Evolutionary conservation across 1,140 invertebrate species (phyloP).

Genomic region (Cepaea nemoralis): DNA sequence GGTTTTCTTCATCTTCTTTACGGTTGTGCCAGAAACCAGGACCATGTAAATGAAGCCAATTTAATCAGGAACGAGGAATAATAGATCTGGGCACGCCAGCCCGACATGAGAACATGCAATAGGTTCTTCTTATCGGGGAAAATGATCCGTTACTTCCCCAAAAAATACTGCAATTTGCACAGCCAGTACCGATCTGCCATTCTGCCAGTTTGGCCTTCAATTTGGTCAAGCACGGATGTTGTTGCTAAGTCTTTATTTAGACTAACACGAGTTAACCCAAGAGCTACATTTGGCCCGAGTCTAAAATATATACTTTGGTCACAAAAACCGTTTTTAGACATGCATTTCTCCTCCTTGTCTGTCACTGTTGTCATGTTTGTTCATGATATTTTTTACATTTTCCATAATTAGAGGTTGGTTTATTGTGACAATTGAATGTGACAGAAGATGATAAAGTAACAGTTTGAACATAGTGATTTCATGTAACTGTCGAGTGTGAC

Average conservation of each 20-base stretch:
- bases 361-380: not conserved
- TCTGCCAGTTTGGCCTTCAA: not conserved
- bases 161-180: not conserved
- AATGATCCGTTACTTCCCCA: not conserved
- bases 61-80: not conserved
- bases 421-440: too few species aligned
- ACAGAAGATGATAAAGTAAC: too few species aligned
- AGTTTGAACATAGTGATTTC: too few species aligned
- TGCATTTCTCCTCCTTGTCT: not conserved
- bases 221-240: not conserved
- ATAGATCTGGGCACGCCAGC: not conserved
- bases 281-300: not conserved
- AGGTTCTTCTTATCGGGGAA: not conserved
- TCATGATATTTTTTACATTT: too few species aligned
- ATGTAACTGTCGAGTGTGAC: too few species aligned
- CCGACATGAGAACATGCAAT: not conserved
- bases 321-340: not conserved
- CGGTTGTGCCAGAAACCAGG: too few species aligned
- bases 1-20: too few species aligned
- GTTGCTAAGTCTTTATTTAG: not conserved
- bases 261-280: not conserved
- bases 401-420: too few species aligned
- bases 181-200: not conserved
- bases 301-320: not conserved
- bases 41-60: not conserved